phyloP scores from a whole-genome alignment of 1,140 invertebrate genomes.

The Calliphora vicina region DNA sequence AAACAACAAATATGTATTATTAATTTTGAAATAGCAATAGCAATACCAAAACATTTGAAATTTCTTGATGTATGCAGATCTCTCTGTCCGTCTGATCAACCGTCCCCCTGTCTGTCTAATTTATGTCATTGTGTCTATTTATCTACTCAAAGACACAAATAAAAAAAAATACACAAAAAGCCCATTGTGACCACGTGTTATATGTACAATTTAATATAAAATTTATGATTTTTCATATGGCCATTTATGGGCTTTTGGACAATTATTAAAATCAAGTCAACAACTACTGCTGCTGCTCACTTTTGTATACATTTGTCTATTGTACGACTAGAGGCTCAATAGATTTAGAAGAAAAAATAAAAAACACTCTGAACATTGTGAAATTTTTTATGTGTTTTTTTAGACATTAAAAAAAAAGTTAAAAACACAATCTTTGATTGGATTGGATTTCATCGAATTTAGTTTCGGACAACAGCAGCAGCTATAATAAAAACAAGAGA shows the following conservation, averaged over 20 bases:
- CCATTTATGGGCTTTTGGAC: background rate
- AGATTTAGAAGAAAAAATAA: too few relatives aligned
- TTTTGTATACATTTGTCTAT: background rate
- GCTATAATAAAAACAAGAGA: too few relatives aligned
- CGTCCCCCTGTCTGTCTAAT: background rate
- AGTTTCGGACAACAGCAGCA: background rate
- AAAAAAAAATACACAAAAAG: background rate
- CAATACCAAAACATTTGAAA: too few relatives aligned
- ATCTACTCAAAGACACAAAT: background rate
- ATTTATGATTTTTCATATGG: constrained; percentile 16
- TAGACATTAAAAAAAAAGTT: background rate
- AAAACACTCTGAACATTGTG: background rate
- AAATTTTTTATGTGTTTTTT: background rate
- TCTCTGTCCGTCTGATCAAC: too few relatives aligned
- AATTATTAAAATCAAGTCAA: constrained; percentile 5
- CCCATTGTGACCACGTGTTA: constrained; percentile 17
- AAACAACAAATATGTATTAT: too few relatives aligned
- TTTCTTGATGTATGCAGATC: too few relatives aligned
- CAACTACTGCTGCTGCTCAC: background rate
- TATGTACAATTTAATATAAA: constrained; percentile 27
- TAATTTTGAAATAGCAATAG: too few relatives aligned
- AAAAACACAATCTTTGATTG: background rate
- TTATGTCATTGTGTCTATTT: constrained; percentile 12
- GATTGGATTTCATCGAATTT: background rate
- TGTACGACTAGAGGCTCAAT: background rate